Evolutionary conservation across 92 coral and sea anemone genomes (phyloP).

Genomic region (Virgularia gustaviana): DNA sequence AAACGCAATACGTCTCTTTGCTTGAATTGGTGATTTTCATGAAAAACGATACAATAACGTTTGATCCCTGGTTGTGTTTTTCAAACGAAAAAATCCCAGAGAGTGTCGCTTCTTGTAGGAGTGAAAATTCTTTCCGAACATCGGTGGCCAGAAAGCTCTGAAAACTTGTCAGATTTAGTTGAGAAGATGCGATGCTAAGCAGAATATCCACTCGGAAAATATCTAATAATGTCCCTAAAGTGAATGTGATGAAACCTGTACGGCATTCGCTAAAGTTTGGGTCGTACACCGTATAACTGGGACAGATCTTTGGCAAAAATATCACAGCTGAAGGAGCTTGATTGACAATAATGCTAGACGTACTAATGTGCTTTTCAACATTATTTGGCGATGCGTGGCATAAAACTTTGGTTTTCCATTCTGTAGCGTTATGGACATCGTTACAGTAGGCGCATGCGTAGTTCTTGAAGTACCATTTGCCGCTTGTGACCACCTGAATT

Average conservation of each 20-base stretch:
- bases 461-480: neutral
- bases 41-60: too few relatives aligned
- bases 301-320: neutral
- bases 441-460: slow-evolving; percentile 9
- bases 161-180: too few relatives aligned
- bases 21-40: too few relatives aligned
- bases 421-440: neutral
- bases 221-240: neutral
- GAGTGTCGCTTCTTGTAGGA: too few relatives aligned
- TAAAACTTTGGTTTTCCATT: neutral
- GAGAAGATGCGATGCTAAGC: too few relatives aligned
- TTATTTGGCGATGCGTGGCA: neutral
- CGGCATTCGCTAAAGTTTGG: neutral
- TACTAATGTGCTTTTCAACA: too few relatives aligned
- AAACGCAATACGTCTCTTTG: too few relatives aligned
- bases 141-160: too few relatives aligned
- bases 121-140: too few relatives aligned
- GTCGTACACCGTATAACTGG: neutral
- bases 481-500: neutral
- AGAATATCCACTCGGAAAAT: neutral
- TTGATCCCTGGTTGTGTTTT: too few relatives aligned
- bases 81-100: neutral
- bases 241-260: neutral
- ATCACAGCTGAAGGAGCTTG: too few relatives aligned
- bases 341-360: too few relatives aligned